Percentiles rank a stretch among this genome's conserved stretches.
Conservation (phyloP, 2,888 invertebrate species). For the Falcaria lacertinaria region DNA sequence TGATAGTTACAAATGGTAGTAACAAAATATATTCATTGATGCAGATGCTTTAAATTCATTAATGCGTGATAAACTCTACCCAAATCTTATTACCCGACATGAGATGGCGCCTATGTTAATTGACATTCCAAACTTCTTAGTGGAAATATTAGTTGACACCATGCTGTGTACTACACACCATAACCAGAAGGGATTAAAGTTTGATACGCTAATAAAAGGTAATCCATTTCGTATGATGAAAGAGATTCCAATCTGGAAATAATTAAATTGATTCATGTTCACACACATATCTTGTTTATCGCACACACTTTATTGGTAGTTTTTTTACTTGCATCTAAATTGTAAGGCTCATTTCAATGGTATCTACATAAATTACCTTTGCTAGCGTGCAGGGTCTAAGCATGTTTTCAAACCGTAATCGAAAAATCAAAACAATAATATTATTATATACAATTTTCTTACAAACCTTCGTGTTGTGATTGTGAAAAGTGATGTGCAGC, state of each 20-base stretch:
- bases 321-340: too few relatives aligned
- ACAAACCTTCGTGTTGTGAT: conserved; percentile 6
- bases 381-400: too few relatives aligned
- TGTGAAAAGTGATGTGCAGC: conserved; percentile 33
- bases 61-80: conserved; percentile 1
- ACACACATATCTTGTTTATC: too few relatives aligned
- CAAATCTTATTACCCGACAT: background rate
- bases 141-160: background rate
- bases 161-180: background rate
- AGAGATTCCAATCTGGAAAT: too few relatives aligned
- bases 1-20: background rate
- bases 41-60: background rate
- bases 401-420: too few relatives aligned
- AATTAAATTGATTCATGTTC: too few relatives aligned
- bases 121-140: background rate
- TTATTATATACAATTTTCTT: background rate
- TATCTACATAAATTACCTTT: too few relatives aligned
- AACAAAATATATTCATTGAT: background rate
- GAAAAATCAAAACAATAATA: background rate
- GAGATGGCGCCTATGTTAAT: conserved; percentile 2
- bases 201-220: too few relatives aligned
- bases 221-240: too few relatives aligned
- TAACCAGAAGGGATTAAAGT: background rate
- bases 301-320: too few relatives aligned
- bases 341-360: too few relatives aligned